phyloP scores from a whole-genome alignment of 2,797 vertebrate species.

The Galaxias olidus region DNA sequence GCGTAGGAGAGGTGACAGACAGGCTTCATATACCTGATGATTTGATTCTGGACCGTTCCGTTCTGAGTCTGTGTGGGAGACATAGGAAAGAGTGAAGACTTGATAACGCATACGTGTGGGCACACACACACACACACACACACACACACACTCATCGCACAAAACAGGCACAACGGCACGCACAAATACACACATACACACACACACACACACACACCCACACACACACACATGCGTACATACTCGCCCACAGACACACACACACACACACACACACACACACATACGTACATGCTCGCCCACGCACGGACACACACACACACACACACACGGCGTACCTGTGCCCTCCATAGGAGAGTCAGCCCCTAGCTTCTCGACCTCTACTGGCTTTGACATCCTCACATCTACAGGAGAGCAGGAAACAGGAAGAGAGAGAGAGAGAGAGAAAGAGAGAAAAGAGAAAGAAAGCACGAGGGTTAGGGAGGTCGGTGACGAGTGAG shows the following conservation, averaged over 20 bases:
- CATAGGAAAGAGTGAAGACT: slow-evolving; percentile 62
- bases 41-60: slow-evolving; percentile 88
- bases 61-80: slow-evolving; percentile 81
- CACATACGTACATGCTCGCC: neutral
- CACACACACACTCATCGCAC: slow-evolving; percentile 10
- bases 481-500: slow-evolving; percentile 12
- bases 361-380: slow-evolving; percentile 84
- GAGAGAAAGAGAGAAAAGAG: slow-evolving; percentile 25
- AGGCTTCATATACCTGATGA: slow-evolving; percentile 80
- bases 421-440: slow-evolving; percentile 27
- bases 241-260: neutral
- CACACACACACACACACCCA: slow-evolving; percentile 2
- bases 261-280: slow-evolving; percentile 16
- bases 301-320: slow-evolving; percentile 15
- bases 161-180: neutral
- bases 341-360: slow-evolving; percentile 85
- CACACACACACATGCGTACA: neutral
- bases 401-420: slow-evolving; percentile 76
- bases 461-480: slow-evolving; percentile 1
- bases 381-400: slow-evolving; percentile 92
- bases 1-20: slow-evolving; percentile 23
- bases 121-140: neutral
- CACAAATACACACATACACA: slow-evolving; percentile 2
- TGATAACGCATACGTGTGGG: neutral
- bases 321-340: slow-evolving; percentile 63